Evolutionary conservation across 2,888 invertebrate species (phyloP).

Genomic region (Exephanes ischioxanthus): DNA sequence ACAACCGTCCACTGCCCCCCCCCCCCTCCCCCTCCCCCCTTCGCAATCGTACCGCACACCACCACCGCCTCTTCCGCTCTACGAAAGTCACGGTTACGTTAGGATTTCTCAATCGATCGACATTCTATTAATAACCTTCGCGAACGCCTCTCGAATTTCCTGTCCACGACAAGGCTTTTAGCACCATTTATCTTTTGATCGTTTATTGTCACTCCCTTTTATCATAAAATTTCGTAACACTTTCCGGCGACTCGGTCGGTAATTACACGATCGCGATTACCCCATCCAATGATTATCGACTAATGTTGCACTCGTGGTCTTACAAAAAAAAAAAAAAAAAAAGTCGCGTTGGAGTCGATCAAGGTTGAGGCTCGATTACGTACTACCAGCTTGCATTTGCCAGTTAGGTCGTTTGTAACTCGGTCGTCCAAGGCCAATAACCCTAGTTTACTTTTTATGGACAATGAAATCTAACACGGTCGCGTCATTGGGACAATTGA

Average conservation of each 20-base stretch:
- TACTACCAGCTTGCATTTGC: background rate
- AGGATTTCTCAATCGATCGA: slow-evolving; percentile 74
- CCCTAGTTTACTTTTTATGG: background rate
- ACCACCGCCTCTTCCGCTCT: slow-evolving; percentile 7
- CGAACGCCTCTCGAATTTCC: slow-evolving; percentile 36
- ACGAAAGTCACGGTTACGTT: slow-evolving; percentile 82
- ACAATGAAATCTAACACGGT: slow-evolving; percentile 7
- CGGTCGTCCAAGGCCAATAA: background rate
- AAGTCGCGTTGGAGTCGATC: background rate
- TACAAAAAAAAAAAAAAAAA: slow-evolving; percentile 6
- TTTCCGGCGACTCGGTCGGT: background rate
- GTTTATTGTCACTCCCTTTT: background rate
- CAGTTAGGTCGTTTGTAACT: background rate
- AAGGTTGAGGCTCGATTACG: slow-evolving; percentile 27
- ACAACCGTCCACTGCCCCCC: slow-evolving; percentile 65
- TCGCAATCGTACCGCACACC: background rate
- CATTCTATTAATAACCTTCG: slow-evolving; percentile 65
- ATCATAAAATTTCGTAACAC: background rate
- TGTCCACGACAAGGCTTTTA: slow-evolving; percentile 34
- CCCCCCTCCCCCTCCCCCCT: slow-evolving; percentile 35
- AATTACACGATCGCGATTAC: slow-evolving; percentile 7
- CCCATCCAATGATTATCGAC: background rate
- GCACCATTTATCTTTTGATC: background rate
- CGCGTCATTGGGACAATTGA: background rate
- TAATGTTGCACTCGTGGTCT: slow-evolving; percentile 2